Base-by-base conservation (phyloP, 2,888 invertebrate species). In the Drosophila setosimentum region DNA sequence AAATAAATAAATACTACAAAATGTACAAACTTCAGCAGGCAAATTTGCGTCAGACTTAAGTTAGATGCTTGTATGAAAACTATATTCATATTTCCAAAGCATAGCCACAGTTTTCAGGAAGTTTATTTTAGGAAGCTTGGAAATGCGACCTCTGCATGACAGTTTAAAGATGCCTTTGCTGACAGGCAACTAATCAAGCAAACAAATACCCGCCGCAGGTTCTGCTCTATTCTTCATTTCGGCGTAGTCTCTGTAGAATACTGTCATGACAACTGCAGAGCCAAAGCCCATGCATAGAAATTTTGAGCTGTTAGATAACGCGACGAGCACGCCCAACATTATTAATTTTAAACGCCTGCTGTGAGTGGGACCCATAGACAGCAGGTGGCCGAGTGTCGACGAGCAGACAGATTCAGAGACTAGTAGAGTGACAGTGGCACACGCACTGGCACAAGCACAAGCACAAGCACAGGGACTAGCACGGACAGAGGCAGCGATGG, bases 341-440 rank as follows among this genome's bases (percentile, higher is more conserved):
- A 87, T 89, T 89, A 87, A 89, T 87, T 89, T 87, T 75, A 80
- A 85, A 72, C 86, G 76, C 87, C 87, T 67, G 87, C 89, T 89
- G 89, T 68, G 68, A 68, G 81, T 66, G 63, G 50, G 68, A 72
- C 70, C 51, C 77, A 33, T 55, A 64, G 61, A 76, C 85, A 83
- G 87, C 85, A 85, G 85, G 88, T 85, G 88, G 83, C 64, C 66
- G 13, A 54, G 32, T 57, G 64, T 16, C 53, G 40, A 24, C 35
- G 18, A 24, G 30, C 45, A 53, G 60, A 27, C 27, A 32, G 48
- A 29, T 37, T 51, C 32, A 35, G 24, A 18, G 27, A 57, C 18
- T n/a, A 35, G 27, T 49, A 13, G 55, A n/a, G 29, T 27, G 24
- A 13, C 13, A 45, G 16, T 13, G 33, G 33, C 33, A 33, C 33